A percentile compares a stretch with the other conserved stretches of the same genome.
Conservation (phyloP, 2,113 vertebrate species). For the Dicaeum eximium region DNA sequence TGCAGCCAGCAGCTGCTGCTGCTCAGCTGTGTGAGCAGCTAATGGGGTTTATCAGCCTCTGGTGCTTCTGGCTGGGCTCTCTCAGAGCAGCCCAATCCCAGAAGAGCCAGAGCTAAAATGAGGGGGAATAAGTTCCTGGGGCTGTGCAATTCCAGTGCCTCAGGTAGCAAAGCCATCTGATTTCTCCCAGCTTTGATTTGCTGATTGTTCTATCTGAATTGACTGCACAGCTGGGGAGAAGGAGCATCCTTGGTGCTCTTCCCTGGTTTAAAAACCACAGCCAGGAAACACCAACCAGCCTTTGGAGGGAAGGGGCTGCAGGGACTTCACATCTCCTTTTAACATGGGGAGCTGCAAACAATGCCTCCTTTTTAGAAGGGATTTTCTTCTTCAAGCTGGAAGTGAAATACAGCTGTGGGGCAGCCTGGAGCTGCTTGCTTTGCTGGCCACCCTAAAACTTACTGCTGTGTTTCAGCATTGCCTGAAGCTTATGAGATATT, state of each 20-base stretch:
- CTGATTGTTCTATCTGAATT: not conserved
- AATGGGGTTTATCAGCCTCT: not conserved
- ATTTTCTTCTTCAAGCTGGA: not conserved
- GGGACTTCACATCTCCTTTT: not conserved
- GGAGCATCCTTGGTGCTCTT: not conserved
- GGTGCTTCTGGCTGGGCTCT: not conserved
- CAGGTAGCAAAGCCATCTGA: fast-evolving
- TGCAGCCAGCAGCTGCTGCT: not conserved
- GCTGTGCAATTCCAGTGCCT: not conserved
- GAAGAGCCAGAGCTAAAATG: not conserved
- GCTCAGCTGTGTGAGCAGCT: not conserved
- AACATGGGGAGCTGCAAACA: not conserved
- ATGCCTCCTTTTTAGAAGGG: not conserved
- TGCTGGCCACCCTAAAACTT: not conserved
- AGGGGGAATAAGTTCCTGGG: not conserved
- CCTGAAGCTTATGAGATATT: not conserved
- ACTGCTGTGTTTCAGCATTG: not conserved
- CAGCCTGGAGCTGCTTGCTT: not conserved
- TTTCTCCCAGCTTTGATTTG: not conserved
- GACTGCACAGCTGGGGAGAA: not conserved
- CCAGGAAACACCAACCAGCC: not conserved
- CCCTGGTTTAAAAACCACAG: not conserved
- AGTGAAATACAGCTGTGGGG: not conserved
- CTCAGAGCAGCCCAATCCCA: not conserved
- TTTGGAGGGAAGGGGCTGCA: not conserved